Evolutionary conservation across 2,888 invertebrate genomes (phyloP), one percentile per base, ranked within the genome.

Genomic region (Drosophila picticornis): DNA sequence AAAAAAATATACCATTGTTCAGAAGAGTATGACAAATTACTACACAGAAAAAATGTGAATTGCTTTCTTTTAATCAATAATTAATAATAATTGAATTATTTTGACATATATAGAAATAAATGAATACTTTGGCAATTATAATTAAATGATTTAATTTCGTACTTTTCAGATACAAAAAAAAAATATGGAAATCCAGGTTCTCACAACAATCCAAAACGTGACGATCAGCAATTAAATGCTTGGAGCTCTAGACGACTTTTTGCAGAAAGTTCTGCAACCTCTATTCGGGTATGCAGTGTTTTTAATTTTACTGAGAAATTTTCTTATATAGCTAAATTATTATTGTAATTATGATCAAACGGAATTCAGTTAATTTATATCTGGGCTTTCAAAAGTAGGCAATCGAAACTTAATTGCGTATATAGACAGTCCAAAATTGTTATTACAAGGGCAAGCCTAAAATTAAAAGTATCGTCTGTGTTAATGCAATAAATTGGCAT

Each of bases 161-260:
- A 2, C 13, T 38, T 79, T 85, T 31, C 34, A 91, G 91, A 91
- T 72, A 71, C 78, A 66, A 91, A 85, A 76, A 91, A 91, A 72
- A 90, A 89, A 74, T 84, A 90, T 75, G 91, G 90, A 59, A 90
- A 87, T 77, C 72, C 83, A 36, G 76, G 80, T 60, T 77, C 77
- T 62, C 81, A 80, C 61, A 88, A 80, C 51, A 91, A 89, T 72
- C 69, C 80, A 50, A 91, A 89, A 61, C 82, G 91, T 58, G 91
- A 92, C 53, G 91, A 91, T 46, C 80, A 83, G 52, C 92, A 90
- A 69, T 46, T 86, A 40, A 90, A 84, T 78, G 78, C 84, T 58
- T 92, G 92, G 91, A 86, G 77, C 64, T 75, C 89, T 57, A 84
- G 91, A 38, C 89, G 86, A 76, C 72, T 73, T 48, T 69, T 73